Evolutionary conservation across 2,113 vertebrate species (phyloP).

Genomic region (Dinomys branickii): DNA sequence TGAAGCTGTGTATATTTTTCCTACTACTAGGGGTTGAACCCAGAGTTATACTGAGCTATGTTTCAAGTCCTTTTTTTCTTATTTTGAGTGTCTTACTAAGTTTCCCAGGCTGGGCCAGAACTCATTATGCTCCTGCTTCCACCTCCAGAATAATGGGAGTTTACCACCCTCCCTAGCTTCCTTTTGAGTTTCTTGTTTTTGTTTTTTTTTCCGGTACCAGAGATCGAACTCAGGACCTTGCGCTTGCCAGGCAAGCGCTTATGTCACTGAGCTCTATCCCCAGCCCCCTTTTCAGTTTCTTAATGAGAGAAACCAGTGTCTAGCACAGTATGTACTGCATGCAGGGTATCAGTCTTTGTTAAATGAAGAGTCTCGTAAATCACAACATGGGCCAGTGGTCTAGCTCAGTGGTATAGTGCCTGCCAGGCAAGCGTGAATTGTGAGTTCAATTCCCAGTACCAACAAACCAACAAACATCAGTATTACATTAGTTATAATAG

Average conservation of each 20-base stretch:
- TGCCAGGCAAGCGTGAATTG: too few relatives aligned
- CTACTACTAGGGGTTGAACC: background rate
- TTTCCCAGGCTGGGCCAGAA: background rate
- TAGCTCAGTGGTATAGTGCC: too few relatives aligned
- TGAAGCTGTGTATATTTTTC: background rate
- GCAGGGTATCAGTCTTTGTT: background rate
- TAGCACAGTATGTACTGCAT: background rate
- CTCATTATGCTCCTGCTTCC: background rate
- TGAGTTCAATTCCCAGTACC: too few relatives aligned
- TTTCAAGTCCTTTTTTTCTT: background rate
- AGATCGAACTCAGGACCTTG: too few relatives aligned
- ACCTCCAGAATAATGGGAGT: background rate
- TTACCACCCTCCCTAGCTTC: background rate
- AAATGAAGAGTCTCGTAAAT: slow-evolving; percentile 10
- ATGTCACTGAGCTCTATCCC: too few relatives aligned
- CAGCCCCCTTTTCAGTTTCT: background rate
- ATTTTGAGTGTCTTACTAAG: background rate
- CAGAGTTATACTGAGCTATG: background rate
- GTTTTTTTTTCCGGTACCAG: too few relatives aligned
- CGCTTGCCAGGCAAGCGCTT: too few relatives aligned
- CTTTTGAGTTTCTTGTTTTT: background rate
- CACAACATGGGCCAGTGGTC: background rate
- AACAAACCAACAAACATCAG: too few relatives aligned
- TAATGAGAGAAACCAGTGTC: background rate
- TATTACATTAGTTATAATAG: background rate